These are phyloP conservation scores for Melikaiella ostensackeni DNA, from an alignment of 2,888 invertebrate species.

Conservation along the genomic window DNA sequence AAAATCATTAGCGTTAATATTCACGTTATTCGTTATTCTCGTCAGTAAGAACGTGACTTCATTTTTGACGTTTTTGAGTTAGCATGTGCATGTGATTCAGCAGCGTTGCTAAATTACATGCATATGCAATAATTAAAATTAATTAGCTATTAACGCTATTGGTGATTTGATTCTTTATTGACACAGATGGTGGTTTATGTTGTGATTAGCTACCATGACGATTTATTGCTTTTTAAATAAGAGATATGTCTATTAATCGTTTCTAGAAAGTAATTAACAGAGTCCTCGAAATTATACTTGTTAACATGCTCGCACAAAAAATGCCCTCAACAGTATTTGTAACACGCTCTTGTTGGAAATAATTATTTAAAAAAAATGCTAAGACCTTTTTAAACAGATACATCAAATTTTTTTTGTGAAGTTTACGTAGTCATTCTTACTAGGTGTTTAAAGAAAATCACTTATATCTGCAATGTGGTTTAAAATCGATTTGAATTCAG, in stretches of 20 bases:
- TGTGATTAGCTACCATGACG: too few relatives aligned
- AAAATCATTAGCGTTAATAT: too few relatives aligned
- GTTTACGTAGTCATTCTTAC: not conserved
- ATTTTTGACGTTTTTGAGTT: too few relatives aligned
- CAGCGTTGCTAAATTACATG: too few relatives aligned
- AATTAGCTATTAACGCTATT: too few relatives aligned
- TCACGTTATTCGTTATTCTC: too few relatives aligned
- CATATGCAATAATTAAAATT: too few relatives aligned
- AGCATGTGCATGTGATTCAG: too few relatives aligned
- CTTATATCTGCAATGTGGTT: slow-evolving; percentile 4
- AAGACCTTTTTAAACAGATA: not conserved
- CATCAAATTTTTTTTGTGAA: not conserved
- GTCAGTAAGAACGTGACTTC: too few relatives aligned
- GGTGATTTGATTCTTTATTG: too few relatives aligned
- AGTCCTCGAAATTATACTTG: slow-evolving; percentile 7
- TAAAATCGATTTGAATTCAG: slow-evolving; percentile 22
- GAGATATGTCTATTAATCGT: not conserved
- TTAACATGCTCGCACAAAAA: not conserved
- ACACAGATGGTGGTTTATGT: too few relatives aligned
- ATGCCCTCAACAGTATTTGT: not conserved
- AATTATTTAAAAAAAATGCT: not conserved
- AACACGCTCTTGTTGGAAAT: not conserved
- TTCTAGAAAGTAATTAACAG: not conserved
- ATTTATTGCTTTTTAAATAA: too few relatives aligned
- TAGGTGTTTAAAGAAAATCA: not conserved